A percentile compares a stretch with the other conserved stretches of the same genome.
These are phyloP conservation scores for Eupeodes corollae DNA, from an alignment of 1,140 invertebrate genomes.

Conservation along the genomic window DNA sequence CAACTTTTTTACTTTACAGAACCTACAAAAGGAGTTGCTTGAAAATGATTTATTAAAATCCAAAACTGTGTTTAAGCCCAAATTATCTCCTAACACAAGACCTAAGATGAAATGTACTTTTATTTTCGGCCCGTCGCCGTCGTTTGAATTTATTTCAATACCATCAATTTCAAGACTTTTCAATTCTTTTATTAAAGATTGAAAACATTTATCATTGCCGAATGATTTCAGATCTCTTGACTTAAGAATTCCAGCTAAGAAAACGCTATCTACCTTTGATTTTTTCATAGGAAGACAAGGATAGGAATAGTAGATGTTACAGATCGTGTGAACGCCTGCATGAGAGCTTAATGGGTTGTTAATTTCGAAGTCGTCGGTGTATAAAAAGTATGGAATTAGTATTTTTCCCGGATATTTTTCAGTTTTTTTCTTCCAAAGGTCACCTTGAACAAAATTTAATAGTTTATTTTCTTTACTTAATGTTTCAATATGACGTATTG, in stretches of 20 bases:
- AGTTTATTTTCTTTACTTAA: background rate
- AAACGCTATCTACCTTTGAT: background rate
- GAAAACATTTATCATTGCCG: background rate
- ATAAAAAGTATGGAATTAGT: slow-evolving; percentile 1
- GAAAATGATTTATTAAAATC: too few species aligned
- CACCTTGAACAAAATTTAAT: too few species aligned
- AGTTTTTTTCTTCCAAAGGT: background rate
- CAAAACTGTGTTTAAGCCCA: too few species aligned
- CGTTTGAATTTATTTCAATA: background rate
- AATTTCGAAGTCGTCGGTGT: too few species aligned
- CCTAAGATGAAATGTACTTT: background rate
- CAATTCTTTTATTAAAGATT: background rate
- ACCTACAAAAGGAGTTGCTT: too few species aligned
- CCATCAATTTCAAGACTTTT: background rate
- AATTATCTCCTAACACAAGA: background rate
- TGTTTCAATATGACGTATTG: background rate
- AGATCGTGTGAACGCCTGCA: background rate
- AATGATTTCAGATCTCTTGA: background rate
- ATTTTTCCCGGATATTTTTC: background rate
- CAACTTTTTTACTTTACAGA: background rate
- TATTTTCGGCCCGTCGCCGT: background rate
- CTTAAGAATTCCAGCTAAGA: background rate
- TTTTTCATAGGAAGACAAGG: background rate
- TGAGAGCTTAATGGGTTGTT: background rate
- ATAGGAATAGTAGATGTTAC: slow-evolving; percentile 1